phyloP scores from a whole-genome alignment of 2,113 vertebrate genomes.

The Carollia perspicillata region DNA sequence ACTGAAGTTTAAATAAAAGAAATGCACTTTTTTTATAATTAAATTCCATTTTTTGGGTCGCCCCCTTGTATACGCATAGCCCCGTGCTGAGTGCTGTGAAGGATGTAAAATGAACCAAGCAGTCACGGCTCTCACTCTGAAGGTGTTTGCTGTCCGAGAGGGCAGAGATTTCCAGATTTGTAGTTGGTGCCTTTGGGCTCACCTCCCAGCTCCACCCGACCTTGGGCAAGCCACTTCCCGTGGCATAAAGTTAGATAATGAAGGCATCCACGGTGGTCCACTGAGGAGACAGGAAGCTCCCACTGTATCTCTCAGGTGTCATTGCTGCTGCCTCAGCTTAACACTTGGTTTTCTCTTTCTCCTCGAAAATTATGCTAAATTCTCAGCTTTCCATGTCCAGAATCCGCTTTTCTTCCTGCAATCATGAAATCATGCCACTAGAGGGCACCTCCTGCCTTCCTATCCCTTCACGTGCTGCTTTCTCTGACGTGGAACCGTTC shows the following conservation, averaged over 20 bases:
- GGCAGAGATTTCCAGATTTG: not conserved
- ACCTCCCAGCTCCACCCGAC: not conserved
- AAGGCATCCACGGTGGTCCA: not conserved
- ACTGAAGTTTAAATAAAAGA: no score
- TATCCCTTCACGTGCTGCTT: not conserved
- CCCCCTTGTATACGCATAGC: no score
- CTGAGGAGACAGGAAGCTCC: not conserved
- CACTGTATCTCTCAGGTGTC: not conserved
- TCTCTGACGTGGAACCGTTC: not conserved
- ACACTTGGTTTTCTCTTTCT: not conserved
- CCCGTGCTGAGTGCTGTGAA: not conserved
- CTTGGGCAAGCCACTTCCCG: not conserved
- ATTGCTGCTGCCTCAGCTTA: not conserved
- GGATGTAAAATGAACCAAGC: not conserved
- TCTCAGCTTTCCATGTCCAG: not conserved
- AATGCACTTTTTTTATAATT: no score
- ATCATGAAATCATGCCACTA: not conserved
- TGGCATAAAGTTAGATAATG: not conserved
- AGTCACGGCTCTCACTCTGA: not conserved
- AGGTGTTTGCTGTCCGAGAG: not conserved
- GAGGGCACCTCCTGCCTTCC: conserved; percentile 40
- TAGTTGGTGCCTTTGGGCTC: not conserved
- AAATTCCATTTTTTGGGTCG: no score
- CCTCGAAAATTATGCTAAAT: not conserved
- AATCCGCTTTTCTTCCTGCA: not conserved